Evolutionary conservation across 2,113 vertebrate genomes (phyloP).

Genomic region (Phasianus colchicus): DNA sequence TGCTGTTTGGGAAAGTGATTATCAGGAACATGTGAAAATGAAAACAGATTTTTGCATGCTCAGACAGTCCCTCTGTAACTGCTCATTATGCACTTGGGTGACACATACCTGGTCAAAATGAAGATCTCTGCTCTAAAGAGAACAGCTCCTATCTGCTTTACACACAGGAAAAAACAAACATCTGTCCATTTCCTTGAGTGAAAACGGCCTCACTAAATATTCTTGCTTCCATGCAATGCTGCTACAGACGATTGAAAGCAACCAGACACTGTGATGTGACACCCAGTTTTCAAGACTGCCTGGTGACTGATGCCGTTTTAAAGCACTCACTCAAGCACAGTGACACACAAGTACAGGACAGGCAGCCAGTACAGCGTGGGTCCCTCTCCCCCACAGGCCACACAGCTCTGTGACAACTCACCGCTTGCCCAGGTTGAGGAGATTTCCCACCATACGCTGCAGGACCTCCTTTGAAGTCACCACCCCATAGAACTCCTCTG

Average conservation of each 20-base stretch:
- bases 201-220: neutral
- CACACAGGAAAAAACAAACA: neutral
- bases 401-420: constrained; percentile 67
- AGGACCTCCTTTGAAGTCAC: constrained; percentile 93
- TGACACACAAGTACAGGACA: rapidly evolving
- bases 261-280: rapidly evolving
- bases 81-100: neutral
- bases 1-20: neutral
- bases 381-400: neutral
- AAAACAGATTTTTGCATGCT: neutral
- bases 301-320: neutral
- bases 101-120: neutral
- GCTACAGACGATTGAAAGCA: neutral
- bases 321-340: neutral
- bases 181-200: neutral
- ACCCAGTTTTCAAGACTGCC: neutral
- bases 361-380: rapidly evolving
- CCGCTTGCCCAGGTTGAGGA: constrained; percentile 96
- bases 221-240: neutral
- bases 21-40: neutral
- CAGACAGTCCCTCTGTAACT: neutral
- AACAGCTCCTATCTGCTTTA: neutral
- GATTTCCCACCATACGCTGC: constrained; percentile 97
- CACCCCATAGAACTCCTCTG: constrained; percentile 92
- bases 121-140: neutral